A percentile compares a stretch with the other conserved stretches of the same genome.
phyloP scores from a whole-genome alignment of 1,140 invertebrate species.

The Chironomus striatipennis region DNA sequence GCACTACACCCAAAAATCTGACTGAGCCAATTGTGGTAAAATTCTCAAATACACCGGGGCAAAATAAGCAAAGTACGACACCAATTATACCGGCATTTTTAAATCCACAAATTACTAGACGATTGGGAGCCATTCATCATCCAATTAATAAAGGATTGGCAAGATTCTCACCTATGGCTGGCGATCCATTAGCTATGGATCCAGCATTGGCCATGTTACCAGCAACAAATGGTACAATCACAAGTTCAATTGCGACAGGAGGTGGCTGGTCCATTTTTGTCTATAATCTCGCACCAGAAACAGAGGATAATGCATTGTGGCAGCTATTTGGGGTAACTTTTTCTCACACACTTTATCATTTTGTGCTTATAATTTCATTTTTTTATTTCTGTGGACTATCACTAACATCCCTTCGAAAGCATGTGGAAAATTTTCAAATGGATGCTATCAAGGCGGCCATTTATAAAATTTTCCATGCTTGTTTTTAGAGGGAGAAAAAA shows the following conservation, averaged over 20 bases:
- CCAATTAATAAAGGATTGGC: conserved; percentile 78
- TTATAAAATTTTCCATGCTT: not conserved
- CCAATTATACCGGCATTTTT: conserved; percentile 41
- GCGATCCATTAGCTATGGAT: conserved; percentile 58
- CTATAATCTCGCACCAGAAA: conserved; percentile 96
- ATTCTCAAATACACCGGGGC: conserved; percentile 50
- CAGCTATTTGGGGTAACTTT: conserved; percentile 79
- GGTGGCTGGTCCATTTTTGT: conserved; percentile 98
- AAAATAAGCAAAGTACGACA: conserved; percentile 43
- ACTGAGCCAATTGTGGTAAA: conserved; percentile 52
- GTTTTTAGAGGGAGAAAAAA: not conserved
- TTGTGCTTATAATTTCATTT: not conserved
- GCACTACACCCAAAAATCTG: conserved; percentile 48
- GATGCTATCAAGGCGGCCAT: no score
- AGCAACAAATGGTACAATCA: conserved; percentile 52
- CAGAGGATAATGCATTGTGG: conserved; percentile 97
- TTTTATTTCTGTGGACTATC: not conserved
- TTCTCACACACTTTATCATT: not conserved
- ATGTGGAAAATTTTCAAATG: no score
- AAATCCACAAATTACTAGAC: conserved; percentile 47
- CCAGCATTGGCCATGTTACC: conserved; percentile 54
- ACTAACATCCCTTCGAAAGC: no score
- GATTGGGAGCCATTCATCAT: conserved; percentile 70
- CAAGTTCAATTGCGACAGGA: conserved; percentile 33
- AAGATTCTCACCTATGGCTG: conserved; percentile 76